Percentiles rank a stretch among this genome's conserved stretches.
Conservation (phyloP, 2,113 vertebrate genomes). For the Cyprinodon variegatus region DNA sequence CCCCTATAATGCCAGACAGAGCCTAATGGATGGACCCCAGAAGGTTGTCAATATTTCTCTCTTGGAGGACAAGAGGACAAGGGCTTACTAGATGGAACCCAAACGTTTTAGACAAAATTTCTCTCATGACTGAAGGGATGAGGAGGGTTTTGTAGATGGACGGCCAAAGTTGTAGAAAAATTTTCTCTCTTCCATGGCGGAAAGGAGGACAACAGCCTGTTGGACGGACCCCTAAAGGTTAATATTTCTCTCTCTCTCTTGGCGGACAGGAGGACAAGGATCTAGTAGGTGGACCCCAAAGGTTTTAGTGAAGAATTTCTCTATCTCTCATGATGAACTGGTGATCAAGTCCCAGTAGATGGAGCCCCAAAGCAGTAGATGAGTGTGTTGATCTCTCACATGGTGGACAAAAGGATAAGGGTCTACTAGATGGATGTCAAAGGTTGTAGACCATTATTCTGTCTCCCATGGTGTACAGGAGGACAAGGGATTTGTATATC, state of each 20-base stretch:
- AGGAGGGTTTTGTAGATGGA: constrained; percentile 3
- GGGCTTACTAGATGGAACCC: constrained; percentile 23
- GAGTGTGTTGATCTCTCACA: constrained; percentile 25
- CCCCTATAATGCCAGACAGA: constrained; percentile 42
- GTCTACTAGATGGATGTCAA: constrained; percentile 36
- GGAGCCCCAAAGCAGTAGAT: constrained; percentile 34
- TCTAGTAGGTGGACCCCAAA: background rate
- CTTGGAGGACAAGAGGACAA: constrained; percentile 60
- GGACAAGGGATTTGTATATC: constrained; percentile 37
- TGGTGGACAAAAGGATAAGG: constrained; percentile 54
- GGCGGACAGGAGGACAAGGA: background rate
- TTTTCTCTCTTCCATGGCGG: constrained; percentile 31
- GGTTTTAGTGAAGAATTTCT: constrained; percentile 19
- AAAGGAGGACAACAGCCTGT: constrained; percentile 42
- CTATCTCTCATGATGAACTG: constrained; percentile 37
- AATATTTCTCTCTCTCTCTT: constrained; percentile 12
- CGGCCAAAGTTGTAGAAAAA: constrained; percentile 13
- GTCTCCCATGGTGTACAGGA: constrained; percentile 52
- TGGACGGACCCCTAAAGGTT: constrained; percentile 28
- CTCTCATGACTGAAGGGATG: constrained; percentile 31
- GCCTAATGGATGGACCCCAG: constrained; percentile 35
- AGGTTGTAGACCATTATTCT: constrained; percentile 34
- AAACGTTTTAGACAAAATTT: background rate
- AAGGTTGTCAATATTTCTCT: constrained; percentile 32
- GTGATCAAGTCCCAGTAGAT: constrained; percentile 39